Percentiles rank a stretch among this genome's conserved stretches.
These are phyloP conservation scores for Telenomus remus DNA, from an alignment of 1,140 invertebrate genomes.

Conservation along the genomic window DNA sequence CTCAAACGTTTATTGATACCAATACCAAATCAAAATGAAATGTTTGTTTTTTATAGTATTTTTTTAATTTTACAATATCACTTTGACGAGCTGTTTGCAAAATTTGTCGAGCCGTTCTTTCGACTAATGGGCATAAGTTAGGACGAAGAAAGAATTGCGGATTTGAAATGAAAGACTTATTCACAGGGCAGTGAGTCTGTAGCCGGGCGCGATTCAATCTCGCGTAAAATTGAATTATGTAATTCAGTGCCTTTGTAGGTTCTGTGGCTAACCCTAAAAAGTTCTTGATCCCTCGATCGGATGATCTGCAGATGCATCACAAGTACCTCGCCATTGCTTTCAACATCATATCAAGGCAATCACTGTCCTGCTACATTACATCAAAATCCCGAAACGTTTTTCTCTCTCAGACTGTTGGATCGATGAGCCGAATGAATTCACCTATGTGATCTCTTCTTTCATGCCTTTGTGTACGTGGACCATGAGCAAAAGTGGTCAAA, in stretches of 20 bases:
- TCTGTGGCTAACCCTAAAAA: slow-evolving; percentile 60
- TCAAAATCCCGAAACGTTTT: slow-evolving; percentile 53
- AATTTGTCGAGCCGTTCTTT: no score
- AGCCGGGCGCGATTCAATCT: slow-evolving; percentile 58
- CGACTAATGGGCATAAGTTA: no score
- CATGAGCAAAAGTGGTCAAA: slow-evolving; percentile 24
- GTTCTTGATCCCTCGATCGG: slow-evolving; percentile 56
- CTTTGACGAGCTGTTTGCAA: no score
- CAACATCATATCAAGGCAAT: slow-evolving; percentile 65
- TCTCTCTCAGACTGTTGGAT: slow-evolving; percentile 47
- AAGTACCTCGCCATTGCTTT: slow-evolving; percentile 62
- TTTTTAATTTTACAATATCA: no score
- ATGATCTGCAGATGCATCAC: slow-evolving; percentile 71
- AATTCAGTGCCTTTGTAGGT: slow-evolving; percentile 65
- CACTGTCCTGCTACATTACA: slow-evolving; percentile 68
- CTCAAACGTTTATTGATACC: no score
- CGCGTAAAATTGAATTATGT: slow-evolving; percentile 74
- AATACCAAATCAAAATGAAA: no score
- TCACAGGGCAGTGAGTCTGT: slow-evolving; percentile 51
- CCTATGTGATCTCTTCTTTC: slow-evolving; percentile 34
- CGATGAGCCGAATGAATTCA: slow-evolving; percentile 33
- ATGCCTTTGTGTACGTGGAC: slow-evolving; percentile 6
- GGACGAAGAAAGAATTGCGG: slow-evolving; percentile 33
- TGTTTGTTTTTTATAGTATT: no score
- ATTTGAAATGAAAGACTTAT: slow-evolving; percentile 49